Evolutionary conservation across 2,888 invertebrate species (phyloP).

Genomic region (Psococerastis gibbosa): DNA sequence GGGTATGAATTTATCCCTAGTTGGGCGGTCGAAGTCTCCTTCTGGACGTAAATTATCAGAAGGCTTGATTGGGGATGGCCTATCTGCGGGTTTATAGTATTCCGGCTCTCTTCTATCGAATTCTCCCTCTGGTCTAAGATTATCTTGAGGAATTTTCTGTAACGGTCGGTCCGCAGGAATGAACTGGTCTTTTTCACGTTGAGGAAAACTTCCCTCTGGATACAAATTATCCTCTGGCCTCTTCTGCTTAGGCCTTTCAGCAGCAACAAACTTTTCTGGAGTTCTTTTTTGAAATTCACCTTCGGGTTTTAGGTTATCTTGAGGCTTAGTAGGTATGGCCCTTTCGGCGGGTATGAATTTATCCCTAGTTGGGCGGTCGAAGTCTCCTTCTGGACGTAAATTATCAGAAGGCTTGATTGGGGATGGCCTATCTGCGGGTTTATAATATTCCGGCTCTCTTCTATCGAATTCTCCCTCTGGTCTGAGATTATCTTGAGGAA

Average conservation of each 20-base stretch:
- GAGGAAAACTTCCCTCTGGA: constrained; percentile 21
- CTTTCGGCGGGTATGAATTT: constrained; percentile 27
- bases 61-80: constrained; percentile 21
- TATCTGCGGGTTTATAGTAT: constrained; percentile 24
- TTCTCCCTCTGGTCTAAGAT: constrained; percentile 36
- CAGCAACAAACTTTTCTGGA: constrained; percentile 18
- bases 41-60: constrained; percentile 22
- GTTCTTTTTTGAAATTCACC: constrained; percentile 26
- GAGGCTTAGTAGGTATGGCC: constrained; percentile 24
- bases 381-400: constrained; percentile 23
- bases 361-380: too few species aligned
- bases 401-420: constrained; percentile 17
- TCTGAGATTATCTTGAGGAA: constrained; percentile 43
- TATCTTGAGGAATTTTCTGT: constrained; percentile 23
- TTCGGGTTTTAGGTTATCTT: constrained; percentile 27
- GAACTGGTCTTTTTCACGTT: constrained; percentile 14
- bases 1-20: constrained; percentile 24
- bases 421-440: constrained; percentile 27
- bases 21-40: constrained; percentile 21
- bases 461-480: constrained; percentile 45
- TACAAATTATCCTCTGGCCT: constrained; percentile 26
- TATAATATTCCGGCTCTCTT: too few species aligned
- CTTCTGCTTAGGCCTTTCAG: constrained; percentile 24
- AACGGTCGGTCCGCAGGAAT: constrained; percentile 17
- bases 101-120: constrained; percentile 30